A percentile compares a stretch with the other conserved stretches of the same genome.
These are phyloP conservation scores for Parambassis ranga DNA, from an alignment of 2,797 vertebrate genomes.

Conservation along the genomic window DNA sequence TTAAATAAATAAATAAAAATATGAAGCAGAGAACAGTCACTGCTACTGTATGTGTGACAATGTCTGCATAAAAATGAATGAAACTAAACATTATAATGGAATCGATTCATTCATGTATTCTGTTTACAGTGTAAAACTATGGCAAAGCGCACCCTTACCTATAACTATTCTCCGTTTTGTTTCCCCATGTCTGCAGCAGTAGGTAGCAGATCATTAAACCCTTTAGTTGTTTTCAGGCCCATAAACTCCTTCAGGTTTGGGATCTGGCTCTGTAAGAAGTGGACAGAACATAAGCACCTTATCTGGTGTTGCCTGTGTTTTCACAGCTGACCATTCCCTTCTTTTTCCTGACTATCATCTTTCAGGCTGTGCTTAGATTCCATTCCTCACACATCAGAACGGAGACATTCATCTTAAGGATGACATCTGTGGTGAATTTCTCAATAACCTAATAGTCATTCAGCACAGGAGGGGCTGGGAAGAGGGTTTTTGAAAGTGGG, in stretches of 20 bases:
- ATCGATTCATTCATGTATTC: too few species aligned
- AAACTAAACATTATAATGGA: too few species aligned
- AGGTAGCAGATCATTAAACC: slow-evolving; percentile 67
- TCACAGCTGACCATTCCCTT: slow-evolving; percentile 83
- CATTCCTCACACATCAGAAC: slow-evolving; percentile 82
- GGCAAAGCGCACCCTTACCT: too few species aligned
- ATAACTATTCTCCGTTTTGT: neutral
- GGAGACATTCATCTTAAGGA: slow-evolving; percentile 88
- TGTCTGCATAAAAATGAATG: too few species aligned
- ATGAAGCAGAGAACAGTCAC: too few species aligned
- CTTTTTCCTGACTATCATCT: slow-evolving; percentile 80
- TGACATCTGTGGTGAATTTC: slow-evolving; percentile 90
- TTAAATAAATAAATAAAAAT: too few species aligned
- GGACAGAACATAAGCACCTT: slow-evolving; percentile 73
- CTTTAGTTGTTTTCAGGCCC: slow-evolving; percentile 51
- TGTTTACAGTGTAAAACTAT: too few species aligned
- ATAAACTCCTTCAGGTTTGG: slow-evolving; percentile 56
- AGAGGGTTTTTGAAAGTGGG: slow-evolving; percentile 71
- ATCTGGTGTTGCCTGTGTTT: slow-evolving; percentile 81
- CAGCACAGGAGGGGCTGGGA: slow-evolving; percentile 73
- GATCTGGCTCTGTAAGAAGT: slow-evolving; percentile 61
- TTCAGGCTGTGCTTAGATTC: slow-evolving; percentile 86
- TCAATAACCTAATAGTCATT: slow-evolving; percentile 86
- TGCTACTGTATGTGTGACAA: too few species aligned
- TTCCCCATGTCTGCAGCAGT: slow-evolving; percentile 12